phyloP scores from a whole-genome alignment of 2,888 invertebrate species.

The Eupithecia subfuscata region DNA sequence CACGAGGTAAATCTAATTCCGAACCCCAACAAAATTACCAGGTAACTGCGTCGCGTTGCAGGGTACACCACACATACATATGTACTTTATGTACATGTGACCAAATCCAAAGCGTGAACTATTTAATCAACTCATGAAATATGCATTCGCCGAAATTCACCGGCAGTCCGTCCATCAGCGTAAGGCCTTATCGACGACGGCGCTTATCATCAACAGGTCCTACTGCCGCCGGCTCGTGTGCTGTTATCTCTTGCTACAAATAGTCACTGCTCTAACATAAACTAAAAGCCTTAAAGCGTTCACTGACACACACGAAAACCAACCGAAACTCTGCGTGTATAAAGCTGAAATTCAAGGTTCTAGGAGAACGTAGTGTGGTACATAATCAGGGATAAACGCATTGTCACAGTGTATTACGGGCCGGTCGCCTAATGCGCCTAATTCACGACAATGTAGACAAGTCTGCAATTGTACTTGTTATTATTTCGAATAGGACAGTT shows the following conservation, averaged over 20 bases:
- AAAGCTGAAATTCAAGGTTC: conserved; percentile 44
- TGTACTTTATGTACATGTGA: conserved; percentile 48
- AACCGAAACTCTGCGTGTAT: conserved; percentile 37
- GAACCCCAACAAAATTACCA: conserved; percentile 33
- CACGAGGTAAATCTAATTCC: conserved; percentile 29
- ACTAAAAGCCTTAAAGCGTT: conserved; percentile 54
- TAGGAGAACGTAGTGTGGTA: conserved; percentile 50
- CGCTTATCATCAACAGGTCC: conserved; percentile 83
- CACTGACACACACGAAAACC: conserved; percentile 39
- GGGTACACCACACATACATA: conserved; percentile 61
- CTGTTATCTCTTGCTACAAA: conserved; percentile 83
- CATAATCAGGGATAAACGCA: conserved; percentile 76
- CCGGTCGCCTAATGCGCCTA: conserved; percentile 77
- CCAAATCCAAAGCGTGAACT: conserved; percentile 78
- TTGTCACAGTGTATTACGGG: conserved; percentile 78
- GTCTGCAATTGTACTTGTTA: conserved; percentile 61
- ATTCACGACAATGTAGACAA: conserved; percentile 80
- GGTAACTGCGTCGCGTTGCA: conserved; percentile 47
- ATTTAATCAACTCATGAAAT: conserved; percentile 84
- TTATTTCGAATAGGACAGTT: conserved; percentile 62
- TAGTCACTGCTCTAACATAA: conserved; percentile 60
- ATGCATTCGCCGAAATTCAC: conserved; percentile 82
- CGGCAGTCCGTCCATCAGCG: conserved; percentile 77
- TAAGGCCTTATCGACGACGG: conserved; percentile 78
- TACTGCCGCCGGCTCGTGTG: conserved; percentile 73